phyloP scores from a whole-genome alignment of 2,113 vertebrate genomes.

The Hemibagrus wyckioides region DNA sequence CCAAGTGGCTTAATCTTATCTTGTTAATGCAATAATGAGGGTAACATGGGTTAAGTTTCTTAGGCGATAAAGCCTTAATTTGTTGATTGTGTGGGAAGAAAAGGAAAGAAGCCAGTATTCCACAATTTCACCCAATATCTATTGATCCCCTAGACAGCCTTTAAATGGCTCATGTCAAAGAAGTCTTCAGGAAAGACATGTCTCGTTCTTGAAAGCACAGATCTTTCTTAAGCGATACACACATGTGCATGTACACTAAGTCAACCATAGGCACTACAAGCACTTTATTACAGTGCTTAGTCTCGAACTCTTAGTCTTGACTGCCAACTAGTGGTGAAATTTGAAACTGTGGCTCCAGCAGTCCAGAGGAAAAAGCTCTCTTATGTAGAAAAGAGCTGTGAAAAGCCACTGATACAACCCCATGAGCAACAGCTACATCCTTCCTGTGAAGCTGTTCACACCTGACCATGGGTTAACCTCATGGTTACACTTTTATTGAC shows the following conservation, averaged over 20 bases:
- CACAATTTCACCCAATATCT: constrained; percentile 44
- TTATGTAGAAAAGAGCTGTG: not conserved
- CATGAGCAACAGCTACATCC: not conserved
- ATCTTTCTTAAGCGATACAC: not conserved
- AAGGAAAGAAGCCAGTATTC: constrained; percentile 3
- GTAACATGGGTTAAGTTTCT: constrained; percentile 53
- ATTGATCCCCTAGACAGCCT: constrained; percentile 47
- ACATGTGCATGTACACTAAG: constrained; percentile 22
- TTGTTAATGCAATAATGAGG: constrained; percentile 54
- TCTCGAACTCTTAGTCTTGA: constrained; percentile 47
- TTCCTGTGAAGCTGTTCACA: not conserved
- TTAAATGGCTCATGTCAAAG: constrained; percentile 15
- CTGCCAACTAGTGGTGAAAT: constrained; percentile 53
- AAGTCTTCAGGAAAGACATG: constrained; percentile 1
- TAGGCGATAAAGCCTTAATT: constrained; percentile 41
- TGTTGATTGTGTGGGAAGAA: constrained; percentile 40
- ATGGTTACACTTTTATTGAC: not conserved
- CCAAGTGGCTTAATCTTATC: constrained; percentile 56
- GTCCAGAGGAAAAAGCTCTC: not conserved
- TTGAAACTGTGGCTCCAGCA: not conserved
- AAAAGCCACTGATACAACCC: not conserved
- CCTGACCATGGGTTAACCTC: constrained; percentile 10
- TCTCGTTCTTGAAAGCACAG: not conserved
- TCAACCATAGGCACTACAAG: constrained; percentile 3
- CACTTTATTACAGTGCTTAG: not conserved